Percentiles rank a stretch among this genome's conserved stretches.
These are phyloP conservation scores for Mirza zaza DNA, from an alignment of 2,113 vertebrate genomes.

Conservation along the genomic window DNA sequence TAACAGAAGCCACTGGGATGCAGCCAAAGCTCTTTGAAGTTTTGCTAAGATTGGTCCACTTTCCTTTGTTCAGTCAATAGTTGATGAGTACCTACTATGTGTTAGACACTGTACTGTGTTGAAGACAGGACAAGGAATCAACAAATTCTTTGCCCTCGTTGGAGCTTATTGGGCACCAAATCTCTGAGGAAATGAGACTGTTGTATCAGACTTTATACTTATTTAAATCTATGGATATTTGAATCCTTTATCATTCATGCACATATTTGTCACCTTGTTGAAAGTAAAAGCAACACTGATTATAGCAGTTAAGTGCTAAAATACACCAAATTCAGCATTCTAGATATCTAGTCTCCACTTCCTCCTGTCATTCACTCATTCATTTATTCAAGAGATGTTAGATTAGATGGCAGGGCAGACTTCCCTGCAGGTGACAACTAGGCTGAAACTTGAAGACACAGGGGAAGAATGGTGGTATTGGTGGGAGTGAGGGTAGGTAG, in stretches of 20 bases:
- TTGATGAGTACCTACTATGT: neutral
- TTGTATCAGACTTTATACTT: neutral
- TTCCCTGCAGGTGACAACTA: neutral
- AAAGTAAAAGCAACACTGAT: neutral
- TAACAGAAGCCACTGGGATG: neutral
- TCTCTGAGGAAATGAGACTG: neutral
- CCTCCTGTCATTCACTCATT: neutral
- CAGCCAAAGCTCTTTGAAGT: neutral
- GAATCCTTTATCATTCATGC: neutral
- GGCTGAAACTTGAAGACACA: neutral
- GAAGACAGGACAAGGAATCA: neutral
- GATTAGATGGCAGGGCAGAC: neutral
- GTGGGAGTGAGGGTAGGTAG: too few species aligned
- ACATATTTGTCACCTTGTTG: neutral
- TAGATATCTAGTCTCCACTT: neutral
- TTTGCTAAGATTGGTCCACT: neutral
- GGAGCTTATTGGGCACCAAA: neutral
- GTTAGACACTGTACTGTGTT: neutral
- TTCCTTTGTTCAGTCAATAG: neutral
- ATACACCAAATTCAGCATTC: neutral
- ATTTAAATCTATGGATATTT: neutral
- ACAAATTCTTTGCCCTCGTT: neutral
- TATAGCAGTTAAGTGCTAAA: neutral
- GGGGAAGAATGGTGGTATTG: neutral
- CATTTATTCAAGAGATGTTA: neutral